Conservation (phyloP, 2,113 vertebrate genomes). For the Chaetodon trifascialis region DNA sequence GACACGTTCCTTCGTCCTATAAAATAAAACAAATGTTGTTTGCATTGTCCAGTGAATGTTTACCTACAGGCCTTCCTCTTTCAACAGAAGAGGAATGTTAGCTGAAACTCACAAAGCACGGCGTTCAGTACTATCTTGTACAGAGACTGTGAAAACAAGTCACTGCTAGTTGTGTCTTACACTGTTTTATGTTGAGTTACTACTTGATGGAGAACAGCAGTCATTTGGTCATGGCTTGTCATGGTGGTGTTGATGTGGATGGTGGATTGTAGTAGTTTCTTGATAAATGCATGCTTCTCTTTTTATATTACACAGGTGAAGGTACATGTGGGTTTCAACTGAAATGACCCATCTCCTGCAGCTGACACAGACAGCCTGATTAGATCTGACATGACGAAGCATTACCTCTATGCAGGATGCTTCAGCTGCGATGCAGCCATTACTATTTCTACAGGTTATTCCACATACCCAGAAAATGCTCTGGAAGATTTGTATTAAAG, state of each 20-base stretch:
- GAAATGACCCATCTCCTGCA: not conserved
- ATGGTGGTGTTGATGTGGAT: not conserved
- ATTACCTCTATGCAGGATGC: not conserved
- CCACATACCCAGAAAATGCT: not conserved
- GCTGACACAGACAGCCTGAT: not conserved
- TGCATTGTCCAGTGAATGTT: not conserved
- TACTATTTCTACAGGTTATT: conserved; percentile 4
- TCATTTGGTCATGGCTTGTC: not conserved
- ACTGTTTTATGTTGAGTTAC: not conserved
- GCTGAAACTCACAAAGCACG: conserved; percentile 27
- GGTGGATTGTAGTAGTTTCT: not conserved
- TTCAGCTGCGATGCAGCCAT: not conserved
- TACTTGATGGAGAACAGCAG: not conserved
- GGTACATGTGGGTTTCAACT: not conserved
- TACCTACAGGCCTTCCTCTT: not conserved
- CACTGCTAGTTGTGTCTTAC: not conserved
- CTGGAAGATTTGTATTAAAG: conserved; percentile 1
- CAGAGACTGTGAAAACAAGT: conserved; percentile 6
- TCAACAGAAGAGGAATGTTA: conserved; percentile 9
- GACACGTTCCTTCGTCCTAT: conserved; percentile 41
- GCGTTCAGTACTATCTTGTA: not conserved
- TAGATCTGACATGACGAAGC: conserved; percentile 12
- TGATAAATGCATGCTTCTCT: not conserved
- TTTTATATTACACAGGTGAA: not conserved
- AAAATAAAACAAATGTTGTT: conserved; percentile 16